Evolutionary conservation across 2,888 invertebrate genomes (phyloP).

Genomic region (Mimumesa dahlbomi): DNA sequence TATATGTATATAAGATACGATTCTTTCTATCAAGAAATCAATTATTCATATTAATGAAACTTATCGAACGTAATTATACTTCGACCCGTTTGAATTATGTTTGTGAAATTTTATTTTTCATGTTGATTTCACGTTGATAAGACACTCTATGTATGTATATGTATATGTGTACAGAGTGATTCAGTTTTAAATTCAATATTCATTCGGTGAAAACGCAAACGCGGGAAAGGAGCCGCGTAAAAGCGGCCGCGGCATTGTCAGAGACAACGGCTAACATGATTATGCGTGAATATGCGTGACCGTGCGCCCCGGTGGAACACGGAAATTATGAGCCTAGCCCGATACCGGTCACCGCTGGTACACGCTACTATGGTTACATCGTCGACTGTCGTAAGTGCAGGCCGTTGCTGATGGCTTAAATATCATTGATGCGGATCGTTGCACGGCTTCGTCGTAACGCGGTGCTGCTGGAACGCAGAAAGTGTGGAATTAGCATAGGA

Average conservation of each 20-base stretch:
- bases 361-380: slow-evolving; percentile 8
- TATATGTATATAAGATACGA: no score
- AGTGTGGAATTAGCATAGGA: slow-evolving; percentile 21
- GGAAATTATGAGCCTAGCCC: slow-evolving; percentile 42
- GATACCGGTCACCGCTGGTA: slow-evolving; percentile 16
- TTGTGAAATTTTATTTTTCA: no score
- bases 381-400: slow-evolving; percentile 11
- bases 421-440: slow-evolving; percentile 28
- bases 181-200: no score
- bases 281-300: slow-evolving; percentile 42
- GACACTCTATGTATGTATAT: no score
- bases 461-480: slow-evolving; percentile 9
- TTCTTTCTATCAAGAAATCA: no score
- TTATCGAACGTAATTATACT: no score
- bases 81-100: no score
- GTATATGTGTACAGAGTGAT: no score
- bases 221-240: not conserved
- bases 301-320: slow-evolving; percentile 32
- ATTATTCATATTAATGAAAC: no score
- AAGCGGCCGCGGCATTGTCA: not conserved
- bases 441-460: not conserved
- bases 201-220: not conserved
- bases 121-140: no score
- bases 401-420: slow-evolving; percentile 20
- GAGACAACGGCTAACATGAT: slow-evolving; percentile 10